Base-by-base conservation (phyloP, 2,797 vertebrate genomes). In the Oreochromis grahami region DNA sequence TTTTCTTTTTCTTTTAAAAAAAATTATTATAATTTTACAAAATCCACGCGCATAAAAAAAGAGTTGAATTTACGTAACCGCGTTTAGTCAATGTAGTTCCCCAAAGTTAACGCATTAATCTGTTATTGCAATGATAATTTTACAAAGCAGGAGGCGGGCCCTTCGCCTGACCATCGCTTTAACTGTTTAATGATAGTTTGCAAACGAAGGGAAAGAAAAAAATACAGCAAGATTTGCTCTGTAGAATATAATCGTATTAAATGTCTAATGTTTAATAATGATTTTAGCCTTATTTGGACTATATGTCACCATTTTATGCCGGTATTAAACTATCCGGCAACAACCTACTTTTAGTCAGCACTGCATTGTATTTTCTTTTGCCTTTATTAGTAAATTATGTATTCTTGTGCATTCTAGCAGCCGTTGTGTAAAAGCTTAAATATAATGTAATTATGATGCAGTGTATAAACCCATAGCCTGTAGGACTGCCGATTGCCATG, bases 181-280 rank as follows among this genome's bases (percentile, higher is more conserved):
- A 92, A 93, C 93, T 90, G 7, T 94, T 91, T 90, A 21, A 53
- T 60, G 81, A 76, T 84, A 85, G 84, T 89, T 90, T 85, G 36
- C 48, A 82, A 76, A 50, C 15, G 13, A 86, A 82, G n/a, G 5
- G 24, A 60, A 74, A 38, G 52, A 60, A 32, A 70, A 26, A 74
- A 50, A 74, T 50, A 14, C 70, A 50, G 26, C 26, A 32, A 50
- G 15, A 50, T 50, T 34, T 74, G 26, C n/a, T 19, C 34, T 5
- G 24, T 5, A 21, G 5, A 21, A 60, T 12, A 24, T 1, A 83
- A 34, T 36, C 36, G 1, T 2, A n/a, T 24, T n/a, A 2, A 13
- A 26, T 14, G 1, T 19, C 8, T 24, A 4, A 3, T 2, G 14
- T 78, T 51, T 34, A 52, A 76, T n/a, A 14, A 5, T 1, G 21